Evolutionary conservation across 1,140 invertebrate species (phyloP).

Genomic region (Hyles euphorbiae): DNA sequence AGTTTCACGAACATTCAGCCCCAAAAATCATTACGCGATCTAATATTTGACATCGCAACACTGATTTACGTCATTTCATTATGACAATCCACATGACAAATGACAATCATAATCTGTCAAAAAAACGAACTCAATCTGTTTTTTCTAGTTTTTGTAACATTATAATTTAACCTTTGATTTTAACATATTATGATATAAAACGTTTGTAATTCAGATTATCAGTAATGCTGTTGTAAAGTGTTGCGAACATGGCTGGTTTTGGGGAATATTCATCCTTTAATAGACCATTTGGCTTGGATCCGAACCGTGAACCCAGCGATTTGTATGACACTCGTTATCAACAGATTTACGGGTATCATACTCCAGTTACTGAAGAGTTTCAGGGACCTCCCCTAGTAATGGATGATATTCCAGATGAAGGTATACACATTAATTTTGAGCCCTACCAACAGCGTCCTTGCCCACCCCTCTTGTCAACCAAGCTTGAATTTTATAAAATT

Average conservation of each 20-base stretch:
- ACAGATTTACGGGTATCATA: slow-evolving; percentile 69
- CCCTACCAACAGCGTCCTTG: too few species aligned
- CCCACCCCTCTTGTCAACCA: too few species aligned
- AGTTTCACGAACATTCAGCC: too few species aligned
- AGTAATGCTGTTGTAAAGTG: slow-evolving; percentile 1
- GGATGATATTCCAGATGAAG: slow-evolving; percentile 75
- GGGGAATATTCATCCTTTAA: slow-evolving; percentile 65
- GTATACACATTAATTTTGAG: slow-evolving; percentile 34
- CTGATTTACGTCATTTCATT: too few species aligned
- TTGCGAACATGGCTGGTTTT: slow-evolving; percentile 67
- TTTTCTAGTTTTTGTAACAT: not conserved
- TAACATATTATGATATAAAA: slow-evolving; percentile 2
- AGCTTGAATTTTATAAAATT: too few species aligned
- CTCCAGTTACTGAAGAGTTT: slow-evolving; percentile 62
- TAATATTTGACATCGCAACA: too few species aligned
- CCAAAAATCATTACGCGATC: too few species aligned
- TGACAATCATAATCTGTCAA: not conserved
- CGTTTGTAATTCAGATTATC: too few species aligned
- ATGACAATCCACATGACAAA: too few species aligned
- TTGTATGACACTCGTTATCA: slow-evolving; percentile 68
- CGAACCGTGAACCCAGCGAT: slow-evolving; percentile 64
- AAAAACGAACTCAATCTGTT: not conserved
- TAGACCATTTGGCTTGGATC: slow-evolving; percentile 60
- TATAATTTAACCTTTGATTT: not conserved
- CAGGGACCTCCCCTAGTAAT: slow-evolving; percentile 64